Conservation (phyloP, 2,888 invertebrate species). For the Oeneis ivallda region DNA sequence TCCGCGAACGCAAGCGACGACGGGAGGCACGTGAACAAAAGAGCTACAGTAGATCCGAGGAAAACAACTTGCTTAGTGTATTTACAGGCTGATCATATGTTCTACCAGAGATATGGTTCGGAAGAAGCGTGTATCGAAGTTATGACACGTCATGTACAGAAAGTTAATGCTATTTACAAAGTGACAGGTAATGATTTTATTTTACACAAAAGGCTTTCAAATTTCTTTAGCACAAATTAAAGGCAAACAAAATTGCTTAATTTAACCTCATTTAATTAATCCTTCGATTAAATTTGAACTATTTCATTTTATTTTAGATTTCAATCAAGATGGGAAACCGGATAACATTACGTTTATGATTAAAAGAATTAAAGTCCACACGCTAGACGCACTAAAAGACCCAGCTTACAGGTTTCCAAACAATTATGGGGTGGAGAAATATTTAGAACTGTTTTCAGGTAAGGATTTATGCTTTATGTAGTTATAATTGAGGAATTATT, state of each 20-base stretch:
- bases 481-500: too few species aligned
- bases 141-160: conserved; percentile 96
- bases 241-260: neutral
- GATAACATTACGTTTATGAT: conserved; percentile 98
- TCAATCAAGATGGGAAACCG: conserved; percentile 94
- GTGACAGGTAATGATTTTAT: conserved; percentile 84
- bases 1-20: conserved; percentile 77
- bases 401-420: conserved; percentile 94
- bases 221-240: neutral
- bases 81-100: conserved; percentile 97
- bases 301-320: conserved; percentile 83
- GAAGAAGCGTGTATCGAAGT: conserved; percentile 97
- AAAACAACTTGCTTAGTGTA: conserved; percentile 97
- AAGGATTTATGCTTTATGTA: conserved; percentile 35
- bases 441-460: conserved; percentile 98
- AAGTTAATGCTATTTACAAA: conserved; percentile 94
- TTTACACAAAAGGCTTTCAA: neutral
- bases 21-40: conserved; percentile 83
- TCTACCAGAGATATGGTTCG: conserved; percentile 96
- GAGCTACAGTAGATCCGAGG: conserved; percentile 89
- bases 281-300: conserved; percentile 7
- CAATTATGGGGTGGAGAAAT: conserved; percentile 99
- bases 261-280: conserved; percentile 13
- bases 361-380: conserved; percentile 96
- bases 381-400: conserved; percentile 91